Evolutionary conservation across 2,888 invertebrate genomes (phyloP).

Genomic region (Serripes groenlandicus): DNA sequence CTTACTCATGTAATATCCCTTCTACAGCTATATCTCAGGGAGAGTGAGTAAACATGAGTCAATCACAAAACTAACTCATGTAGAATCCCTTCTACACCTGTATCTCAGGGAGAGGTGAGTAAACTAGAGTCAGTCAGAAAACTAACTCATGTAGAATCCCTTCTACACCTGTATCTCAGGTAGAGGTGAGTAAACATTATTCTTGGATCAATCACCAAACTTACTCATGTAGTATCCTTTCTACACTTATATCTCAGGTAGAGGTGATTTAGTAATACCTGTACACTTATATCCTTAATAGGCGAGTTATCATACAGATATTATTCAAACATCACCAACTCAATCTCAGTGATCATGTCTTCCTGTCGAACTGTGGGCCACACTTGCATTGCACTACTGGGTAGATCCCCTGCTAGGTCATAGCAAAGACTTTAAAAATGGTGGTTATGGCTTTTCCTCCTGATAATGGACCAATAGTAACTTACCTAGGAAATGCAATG

Average conservation of each 20-base stretch:
- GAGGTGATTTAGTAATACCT: constrained; percentile 84
- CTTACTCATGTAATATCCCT: background rate
- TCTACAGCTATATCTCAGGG: constrained; percentile 23
- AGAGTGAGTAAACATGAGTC: constrained; percentile 90
- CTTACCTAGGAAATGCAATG: too few relatives aligned
- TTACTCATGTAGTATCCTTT: background rate
- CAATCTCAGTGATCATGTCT: too few relatives aligned
- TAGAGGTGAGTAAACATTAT: constrained; percentile 9
- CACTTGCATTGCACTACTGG: too few relatives aligned
- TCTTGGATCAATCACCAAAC: background rate
- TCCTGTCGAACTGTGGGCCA: too few relatives aligned
- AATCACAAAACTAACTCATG: constrained; percentile 89
- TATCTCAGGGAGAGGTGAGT: constrained; percentile 84
- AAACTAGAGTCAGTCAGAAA: too few relatives aligned
- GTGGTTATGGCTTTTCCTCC: too few relatives aligned
- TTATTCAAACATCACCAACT: too few relatives aligned
- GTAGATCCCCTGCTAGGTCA: too few relatives aligned
- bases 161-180: constrained; percentile 21
- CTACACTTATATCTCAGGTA: constrained; percentile 20
- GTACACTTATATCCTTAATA: constrained; percentile 62
- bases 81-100: constrained; percentile 82
- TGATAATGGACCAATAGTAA: too few relatives aligned
- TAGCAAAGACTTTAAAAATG: too few relatives aligned
- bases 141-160: background rate
- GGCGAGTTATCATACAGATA: too few relatives aligned